A percentile compares a stretch with the other conserved stretches of the same genome.
These are phyloP conservation scores for Sterna hirundo DNA, from an alignment of 2,113 vertebrate genomes.

Conservation along the genomic window DNA sequence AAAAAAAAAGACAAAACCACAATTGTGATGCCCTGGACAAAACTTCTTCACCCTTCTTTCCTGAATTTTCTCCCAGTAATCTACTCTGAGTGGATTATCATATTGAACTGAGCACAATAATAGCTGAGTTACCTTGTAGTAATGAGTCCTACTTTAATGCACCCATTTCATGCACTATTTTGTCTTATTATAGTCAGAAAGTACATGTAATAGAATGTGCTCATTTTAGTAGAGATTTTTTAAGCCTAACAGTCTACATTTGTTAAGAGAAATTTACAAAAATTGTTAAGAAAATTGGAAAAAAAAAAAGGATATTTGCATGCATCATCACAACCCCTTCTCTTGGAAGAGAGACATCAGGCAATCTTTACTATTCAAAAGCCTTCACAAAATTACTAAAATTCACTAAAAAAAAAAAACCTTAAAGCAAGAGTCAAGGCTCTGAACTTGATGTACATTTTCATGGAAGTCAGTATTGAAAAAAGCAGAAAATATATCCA, in stretches of 20 bases:
- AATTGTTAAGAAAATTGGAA: neutral
- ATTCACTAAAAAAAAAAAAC: too few species aligned
- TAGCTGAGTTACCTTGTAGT: neutral
- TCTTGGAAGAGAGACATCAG: neutral
- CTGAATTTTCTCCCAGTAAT: neutral
- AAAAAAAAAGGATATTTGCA: neutral
- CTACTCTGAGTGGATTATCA: neutral
- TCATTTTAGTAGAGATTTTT: neutral
- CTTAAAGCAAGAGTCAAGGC: neutral
- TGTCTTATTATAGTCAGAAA: neutral
- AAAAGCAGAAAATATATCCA: neutral
- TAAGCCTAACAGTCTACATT: neutral
- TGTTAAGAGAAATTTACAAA: neutral
- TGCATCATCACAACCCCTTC: neutral
- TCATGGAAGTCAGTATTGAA: neutral
- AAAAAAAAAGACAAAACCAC: neutral
- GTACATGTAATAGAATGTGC: neutral
- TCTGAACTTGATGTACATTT: neutral
- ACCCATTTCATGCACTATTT: neutral
- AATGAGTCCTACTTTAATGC: neutral
- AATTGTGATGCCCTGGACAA: neutral
- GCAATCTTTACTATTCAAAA: neutral
- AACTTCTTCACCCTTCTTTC: neutral
- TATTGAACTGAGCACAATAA: neutral
- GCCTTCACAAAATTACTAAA: neutral